Base-by-base conservation (phyloP, 2,113 vertebrate species). In the Phrynosoma platyrhinos region DNA sequence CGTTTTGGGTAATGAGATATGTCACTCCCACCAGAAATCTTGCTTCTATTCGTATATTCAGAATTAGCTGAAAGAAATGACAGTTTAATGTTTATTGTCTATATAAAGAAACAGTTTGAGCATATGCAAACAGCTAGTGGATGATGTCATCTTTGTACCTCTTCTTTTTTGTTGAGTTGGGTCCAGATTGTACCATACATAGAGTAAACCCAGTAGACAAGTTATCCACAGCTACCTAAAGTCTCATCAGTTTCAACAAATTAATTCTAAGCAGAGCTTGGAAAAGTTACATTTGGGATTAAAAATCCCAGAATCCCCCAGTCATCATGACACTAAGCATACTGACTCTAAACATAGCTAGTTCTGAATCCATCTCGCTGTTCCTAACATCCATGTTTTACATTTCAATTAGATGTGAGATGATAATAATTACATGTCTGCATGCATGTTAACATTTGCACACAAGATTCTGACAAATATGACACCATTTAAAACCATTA, bases 401-500 rank as follows among this genome's bases (percentile, higher is more conserved):
- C 25, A 69, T 25, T 71, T 64, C 62, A 18, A 9, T 27, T 55
- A 36, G 9, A 36, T 74, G 30, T 52, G 68, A 53, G 68, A 23
- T 83, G 5, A 14, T 21, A 36, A 58, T 84, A 75, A 74, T 75
- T 75, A 72, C 21, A 30, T 85, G 8, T 20, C 30, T 27, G 30
- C 21, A 87, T 82, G 77, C 89, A 85, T 68, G 92, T 91, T 89
- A 27, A 71, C 86, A 91, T 42, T 91, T 68, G 79, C 74, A 79
- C 88, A 89, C 32, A 92, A 88, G 74, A 5, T 40, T 92, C 92
- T 89, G 42, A 21, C 84, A 55, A 36, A 74, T 47, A 81, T 30
- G 85, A 87, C 78, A 72, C 5, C 5, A 81, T 93, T 91, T 85
- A 66, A 87, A 94, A 92, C 6, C 30, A 85, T 91, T 90, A 87